A percentile compares a stretch with the other conserved stretches of the same genome.
Evolutionary conservation across 2,888 invertebrate species (phyloP).

Genomic region (Ochlodes sylvanus): DNA sequence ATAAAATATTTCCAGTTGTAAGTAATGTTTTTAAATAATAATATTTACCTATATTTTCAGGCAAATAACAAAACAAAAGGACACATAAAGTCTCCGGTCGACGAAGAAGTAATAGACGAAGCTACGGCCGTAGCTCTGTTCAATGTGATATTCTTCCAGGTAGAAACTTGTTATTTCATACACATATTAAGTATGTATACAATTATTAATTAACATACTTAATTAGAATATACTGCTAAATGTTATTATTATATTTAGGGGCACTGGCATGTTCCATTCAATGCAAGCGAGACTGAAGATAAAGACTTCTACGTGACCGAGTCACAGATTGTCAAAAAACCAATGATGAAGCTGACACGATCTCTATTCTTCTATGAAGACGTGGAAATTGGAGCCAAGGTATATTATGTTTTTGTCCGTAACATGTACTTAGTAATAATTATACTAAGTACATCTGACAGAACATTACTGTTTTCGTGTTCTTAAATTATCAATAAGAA

Average conservation of each 20-base stretch:
- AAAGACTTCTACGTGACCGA: conserved; percentile 56
- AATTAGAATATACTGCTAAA: too few relatives aligned
- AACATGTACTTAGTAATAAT: too few relatives aligned
- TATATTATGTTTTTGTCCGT: conserved; percentile 31
- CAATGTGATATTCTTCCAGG: conserved; percentile 59
- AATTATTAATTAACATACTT: too few relatives aligned
- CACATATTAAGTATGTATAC: too few relatives aligned
- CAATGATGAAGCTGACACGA: conserved; percentile 56
- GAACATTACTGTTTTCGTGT: neutral
- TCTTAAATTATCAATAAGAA: neutral
- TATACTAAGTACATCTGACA: too few relatives aligned
- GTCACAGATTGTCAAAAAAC: conserved; percentile 54
- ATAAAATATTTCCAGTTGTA: too few relatives aligned
- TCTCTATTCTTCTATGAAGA: conserved; percentile 56
- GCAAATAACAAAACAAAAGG: conserved; percentile 56
- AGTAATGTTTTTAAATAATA: too few relatives aligned
- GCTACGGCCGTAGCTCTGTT: conserved; percentile 52
- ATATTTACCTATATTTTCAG: conserved; percentile 44
- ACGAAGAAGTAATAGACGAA: conserved; percentile 43
- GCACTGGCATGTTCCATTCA: conserved; percentile 63
- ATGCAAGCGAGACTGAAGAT: conserved; percentile 53
- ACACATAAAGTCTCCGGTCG: conserved; percentile 54
- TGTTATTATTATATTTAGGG: conserved; percentile 47
- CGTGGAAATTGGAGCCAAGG: conserved; percentile 55
- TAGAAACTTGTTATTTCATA: conserved; percentile 20